phyloP scores from a whole-genome alignment of 2,888 invertebrate species.

The Caenorhabditis doughertyi region DNA sequence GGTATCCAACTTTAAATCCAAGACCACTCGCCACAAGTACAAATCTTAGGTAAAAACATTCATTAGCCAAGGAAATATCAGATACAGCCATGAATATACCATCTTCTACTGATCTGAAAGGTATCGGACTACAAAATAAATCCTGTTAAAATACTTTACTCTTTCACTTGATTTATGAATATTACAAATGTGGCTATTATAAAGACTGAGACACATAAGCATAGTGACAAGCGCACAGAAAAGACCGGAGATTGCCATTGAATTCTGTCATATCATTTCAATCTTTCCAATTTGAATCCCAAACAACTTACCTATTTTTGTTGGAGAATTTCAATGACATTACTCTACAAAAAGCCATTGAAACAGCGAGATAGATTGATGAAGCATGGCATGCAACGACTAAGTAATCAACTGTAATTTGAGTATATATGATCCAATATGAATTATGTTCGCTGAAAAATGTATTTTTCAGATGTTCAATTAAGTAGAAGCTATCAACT shows the following conservation, averaged over 20 bases:
- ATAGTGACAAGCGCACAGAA: conserved; percentile 16
- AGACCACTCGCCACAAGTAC: conserved; percentile 8
- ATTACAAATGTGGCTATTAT: conserved; percentile 25
- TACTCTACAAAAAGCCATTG: conserved; percentile 51
- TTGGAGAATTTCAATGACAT: conserved; percentile 35
- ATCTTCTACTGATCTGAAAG: conserved; percentile 25
- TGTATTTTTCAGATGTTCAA: not conserved
- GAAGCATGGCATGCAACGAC: conserved; percentile 49
- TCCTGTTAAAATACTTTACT: not conserved
- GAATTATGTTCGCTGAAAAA: conserved; percentile 27
- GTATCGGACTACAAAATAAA: not conserved
- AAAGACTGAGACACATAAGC: conserved; percentile 25
- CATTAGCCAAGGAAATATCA: conserved; percentile 26
- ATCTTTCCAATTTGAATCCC: not conserved
- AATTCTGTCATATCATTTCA: conserved; percentile 18
- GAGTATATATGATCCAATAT: conserved; percentile 16
- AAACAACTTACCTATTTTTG: conserved; percentile 4
- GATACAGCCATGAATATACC: conserved; percentile 33
- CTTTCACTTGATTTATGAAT: conserved; percentile 30
- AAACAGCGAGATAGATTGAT: conserved; percentile 35
- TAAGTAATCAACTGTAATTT: conserved; percentile 32
- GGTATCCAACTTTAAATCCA: conserved; percentile 33
- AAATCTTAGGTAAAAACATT: conserved; percentile 32
- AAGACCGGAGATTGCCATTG: conserved; percentile 46
- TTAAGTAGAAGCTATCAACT: not conserved